Evolutionary conservation across 2,888 invertebrate genomes (phyloP), one percentile per base, ranked within the genome.

Genomic region (Falcaria lacertinaria): DNA sequence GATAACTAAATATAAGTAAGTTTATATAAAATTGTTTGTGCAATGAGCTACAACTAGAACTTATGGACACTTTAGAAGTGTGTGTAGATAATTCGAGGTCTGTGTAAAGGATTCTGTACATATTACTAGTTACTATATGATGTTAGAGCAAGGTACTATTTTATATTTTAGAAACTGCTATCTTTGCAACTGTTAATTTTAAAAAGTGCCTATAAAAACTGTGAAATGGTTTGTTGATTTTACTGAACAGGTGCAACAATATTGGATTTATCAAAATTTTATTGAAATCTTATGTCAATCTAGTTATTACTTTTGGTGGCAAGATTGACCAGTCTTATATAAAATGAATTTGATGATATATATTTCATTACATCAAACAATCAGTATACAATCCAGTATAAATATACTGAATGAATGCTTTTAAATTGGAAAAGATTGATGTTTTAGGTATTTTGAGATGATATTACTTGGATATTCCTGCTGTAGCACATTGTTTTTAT

Each of bases 31-130:
- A 45, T 60, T 64, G 66, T 69, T 19, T 19, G 80, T 83, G 80
- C 77, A 80, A 78, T 79, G 78, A 80, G 76, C 79, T 79, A 74
- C 68, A 57, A 66, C 52, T 70, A 71, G 64, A 59, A 57, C 48
- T 67, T 68, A 69, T 59, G 55, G 52, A 69, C 77, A 77, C 79
- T 75, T 75, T 74, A 78, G 74, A 76, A 78, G 76, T 80, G 80
- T 73, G 58, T 82, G 80, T 85, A 85, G 78, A 80, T 80, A 85
- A 68, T 67, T 54, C 50, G 50, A 64, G 66, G 69, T 73, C 61
- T 57, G 57, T 67, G 58, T 75, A 74, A 67, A 6, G 73, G 53
- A 68, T 73, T 63, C 50, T 74, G 75, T 85, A 84, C 80, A 85
- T 85, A 80, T 65, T 68, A 64, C 69, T 73, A 71, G 65, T 67